Conservation (phyloP, 2,113 vertebrate species). For the Spermophilus dauricus region DNA sequence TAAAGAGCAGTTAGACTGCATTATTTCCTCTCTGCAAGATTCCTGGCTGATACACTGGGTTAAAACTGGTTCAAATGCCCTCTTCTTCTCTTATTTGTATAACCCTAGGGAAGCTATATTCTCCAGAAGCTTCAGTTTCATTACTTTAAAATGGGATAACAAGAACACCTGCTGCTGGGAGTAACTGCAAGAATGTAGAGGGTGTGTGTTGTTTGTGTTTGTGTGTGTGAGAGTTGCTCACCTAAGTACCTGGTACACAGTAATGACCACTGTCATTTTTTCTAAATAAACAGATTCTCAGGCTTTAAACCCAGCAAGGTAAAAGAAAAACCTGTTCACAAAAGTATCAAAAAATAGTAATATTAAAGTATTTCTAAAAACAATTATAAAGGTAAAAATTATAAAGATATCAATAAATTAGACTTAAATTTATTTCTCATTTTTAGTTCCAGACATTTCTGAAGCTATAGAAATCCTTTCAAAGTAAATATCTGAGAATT, state of each 20-base stretch:
- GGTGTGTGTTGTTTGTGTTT: not conserved
- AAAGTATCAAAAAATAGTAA: conserved; percentile 53
- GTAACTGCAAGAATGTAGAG: not conserved
- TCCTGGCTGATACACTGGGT: not conserved
- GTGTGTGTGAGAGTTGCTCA: not conserved
- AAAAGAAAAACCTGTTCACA: conserved; percentile 45
- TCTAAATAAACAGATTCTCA: not conserved
- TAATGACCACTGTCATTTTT: not conserved
- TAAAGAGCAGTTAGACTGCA: not conserved
- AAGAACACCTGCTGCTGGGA: not conserved
- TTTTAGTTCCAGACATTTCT: conserved; percentile 68
- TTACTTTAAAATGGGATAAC: not conserved
- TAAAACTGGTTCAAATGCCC: not conserved
- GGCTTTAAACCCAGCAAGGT: not conserved
- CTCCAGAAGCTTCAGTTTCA: not conserved
- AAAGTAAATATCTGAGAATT: conserved; percentile 80
- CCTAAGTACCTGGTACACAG: not conserved
- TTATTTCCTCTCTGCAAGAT: not conserved
- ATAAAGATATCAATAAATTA: conserved; percentile 67
- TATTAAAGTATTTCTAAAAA: conserved; percentile 44
- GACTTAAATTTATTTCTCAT: conserved; percentile 56
- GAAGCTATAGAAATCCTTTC: conserved; percentile 68
- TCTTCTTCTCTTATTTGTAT: not conserved
- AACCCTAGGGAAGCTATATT: not conserved
- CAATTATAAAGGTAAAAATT: conserved; percentile 62